Percentiles rank a stretch among this genome's conserved stretches.
These are phyloP conservation scores for Eristalinus sepulchralis DNA, from an alignment of 2,888 invertebrate species.

Conservation along the genomic window DNA sequence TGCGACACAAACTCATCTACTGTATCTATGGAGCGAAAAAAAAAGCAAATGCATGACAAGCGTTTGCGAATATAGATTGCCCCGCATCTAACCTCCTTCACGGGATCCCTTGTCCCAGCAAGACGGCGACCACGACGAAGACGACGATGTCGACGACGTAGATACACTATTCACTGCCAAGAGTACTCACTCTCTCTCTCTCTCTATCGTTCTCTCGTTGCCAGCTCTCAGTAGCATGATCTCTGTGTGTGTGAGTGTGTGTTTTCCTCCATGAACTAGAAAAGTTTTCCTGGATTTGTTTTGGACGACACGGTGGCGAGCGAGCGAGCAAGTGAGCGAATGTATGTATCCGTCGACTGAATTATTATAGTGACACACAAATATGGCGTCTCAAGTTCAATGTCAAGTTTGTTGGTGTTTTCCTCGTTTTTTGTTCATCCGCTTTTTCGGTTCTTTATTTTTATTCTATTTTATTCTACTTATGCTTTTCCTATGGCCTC, in stretches of 20 bases:
- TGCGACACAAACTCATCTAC: background rate
- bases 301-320: conserved; percentile 16
- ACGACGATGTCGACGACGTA: background rate
- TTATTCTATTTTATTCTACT: conserved; percentile 29
- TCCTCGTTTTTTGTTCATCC: conserved; percentile 28
- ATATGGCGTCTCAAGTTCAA: conserved; percentile 72
- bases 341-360: conserved; percentile 65
- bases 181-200: conserved; percentile 1
- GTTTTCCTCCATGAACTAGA: conserved; percentile 25
- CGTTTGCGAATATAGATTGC: conserved; percentile 15
- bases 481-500: conserved; percentile 47
- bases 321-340: conserved; percentile 13
- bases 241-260: background rate
- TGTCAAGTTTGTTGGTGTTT: conserved; percentile 70
- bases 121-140: no score
- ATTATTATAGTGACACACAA: conserved; percentile 72
- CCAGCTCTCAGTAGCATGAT: background rate
- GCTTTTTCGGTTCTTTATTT: conserved; percentile 23
- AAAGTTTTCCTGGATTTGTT: conserved; percentile 68
- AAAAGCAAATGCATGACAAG: background rate
- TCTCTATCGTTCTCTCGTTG: conserved; percentile 26
- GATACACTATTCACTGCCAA: background rate
- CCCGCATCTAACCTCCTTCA: background rate
- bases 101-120: background rate
- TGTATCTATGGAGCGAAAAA: background rate